phyloP scores from a whole-genome alignment of 2,113 vertebrate species.

The Craseonycteris thonglongyai region DNA sequence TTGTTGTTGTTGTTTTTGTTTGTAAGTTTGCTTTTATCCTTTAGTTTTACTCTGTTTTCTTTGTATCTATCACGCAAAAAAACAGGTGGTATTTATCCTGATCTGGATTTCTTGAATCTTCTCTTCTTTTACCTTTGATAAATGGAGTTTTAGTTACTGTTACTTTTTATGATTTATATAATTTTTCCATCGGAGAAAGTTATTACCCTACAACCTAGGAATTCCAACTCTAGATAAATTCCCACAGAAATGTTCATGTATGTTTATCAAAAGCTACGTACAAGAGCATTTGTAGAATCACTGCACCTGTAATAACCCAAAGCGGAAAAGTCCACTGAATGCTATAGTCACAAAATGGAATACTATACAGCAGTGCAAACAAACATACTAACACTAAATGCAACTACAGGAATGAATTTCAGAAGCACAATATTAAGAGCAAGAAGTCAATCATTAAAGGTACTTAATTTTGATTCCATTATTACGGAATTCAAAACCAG shows the following conservation, averaged over 20 bases:
- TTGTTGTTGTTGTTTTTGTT: no score
- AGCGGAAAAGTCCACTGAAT: background rate
- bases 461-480: background rate
- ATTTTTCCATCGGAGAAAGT: background rate
- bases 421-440: background rate
- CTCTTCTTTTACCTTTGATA: background rate
- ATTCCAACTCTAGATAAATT: background rate
- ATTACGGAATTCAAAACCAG: background rate
- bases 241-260: background rate
- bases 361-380: background rate
- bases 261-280: background rate
- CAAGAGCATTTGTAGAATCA: background rate
- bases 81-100: background rate
- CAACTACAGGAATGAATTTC: background rate
- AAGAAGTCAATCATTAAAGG: background rate
- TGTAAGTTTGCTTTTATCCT: background rate
- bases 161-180: background rate
- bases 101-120: background rate
- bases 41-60: background rate
- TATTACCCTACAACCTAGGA: background rate
- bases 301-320: no score
- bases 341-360: background rate
- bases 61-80: background rate
- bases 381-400: no score
- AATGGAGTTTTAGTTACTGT: background rate